Evolutionary conservation across 2,113 vertebrate species (phyloP).

Genomic region (Catharus fuscescens): DNA sequence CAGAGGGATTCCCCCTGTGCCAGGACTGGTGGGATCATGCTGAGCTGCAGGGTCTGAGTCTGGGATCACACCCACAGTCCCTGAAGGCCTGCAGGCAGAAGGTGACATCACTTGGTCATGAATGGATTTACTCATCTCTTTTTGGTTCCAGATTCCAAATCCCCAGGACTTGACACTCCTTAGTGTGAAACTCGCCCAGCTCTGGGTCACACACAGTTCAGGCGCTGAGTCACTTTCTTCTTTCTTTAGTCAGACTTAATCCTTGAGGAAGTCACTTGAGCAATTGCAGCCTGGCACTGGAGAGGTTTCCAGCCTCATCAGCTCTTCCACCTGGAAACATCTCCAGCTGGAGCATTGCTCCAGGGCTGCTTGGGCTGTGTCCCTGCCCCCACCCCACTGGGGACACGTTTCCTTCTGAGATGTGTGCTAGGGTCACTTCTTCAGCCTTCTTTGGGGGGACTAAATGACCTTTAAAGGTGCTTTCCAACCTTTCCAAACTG

Average conservation of each 20-base stretch:
- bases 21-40: not conserved
- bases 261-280: not conserved
- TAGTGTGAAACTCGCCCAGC: not conserved
- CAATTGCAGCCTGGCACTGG: not conserved
- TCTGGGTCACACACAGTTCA: not conserved
- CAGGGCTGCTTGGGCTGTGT: not conserved
- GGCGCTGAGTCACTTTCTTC: not conserved
- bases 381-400: not conserved
- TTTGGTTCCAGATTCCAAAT: not conserved
- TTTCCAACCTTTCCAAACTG: not conserved
- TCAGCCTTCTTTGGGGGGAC: not conserved
- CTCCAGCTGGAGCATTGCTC: not conserved
- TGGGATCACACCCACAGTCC: not conserved
- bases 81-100: not conserved
- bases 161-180: not conserved
- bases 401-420: not conserved
- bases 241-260: not conserved
- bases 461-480: not conserved
- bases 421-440: not conserved
- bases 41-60: not conserved
- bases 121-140: not conserved
- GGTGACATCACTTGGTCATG: not conserved
- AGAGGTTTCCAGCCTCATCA: not conserved
- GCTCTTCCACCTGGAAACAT: not conserved
- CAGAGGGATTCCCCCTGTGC: fast-evolving